Evolutionary conservation across 2,888 invertebrate genomes (phyloP), one percentile per base, ranked within the genome.

Genomic region (Rhagonycha lutea): DNA sequence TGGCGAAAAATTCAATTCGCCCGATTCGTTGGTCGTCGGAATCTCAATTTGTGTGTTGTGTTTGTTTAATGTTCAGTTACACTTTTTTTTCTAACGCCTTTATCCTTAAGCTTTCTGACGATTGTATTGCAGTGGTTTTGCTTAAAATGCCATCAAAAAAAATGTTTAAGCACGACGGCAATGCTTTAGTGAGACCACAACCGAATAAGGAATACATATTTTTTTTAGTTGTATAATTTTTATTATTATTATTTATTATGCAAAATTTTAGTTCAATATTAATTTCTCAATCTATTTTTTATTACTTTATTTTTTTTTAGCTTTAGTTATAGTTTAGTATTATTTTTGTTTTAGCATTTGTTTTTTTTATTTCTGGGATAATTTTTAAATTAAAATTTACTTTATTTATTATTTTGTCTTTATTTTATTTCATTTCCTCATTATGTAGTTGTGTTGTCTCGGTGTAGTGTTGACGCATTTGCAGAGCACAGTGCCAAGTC

Each of bases 41-140:
- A 78, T 80, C 80, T 81, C 79, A 78, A 79, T 83, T 82, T 81
- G 82, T 83, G 82, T 82, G 82, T 83, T 82, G 83, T 86, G 86
- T 87, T 86, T 87, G 85, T 86, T 87, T 79, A 77, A 85, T 86
- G 85, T 85, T 86, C 83, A 85, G 83, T 86, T 86, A 83, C 82
- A 83, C 82, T 80, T 80, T 84, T 18, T 82, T 83, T 83, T 84
- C 83, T 84, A 84, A 84, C 83, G 83, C 83, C 82, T 81, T 73
- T 78, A 73, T 75, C 75, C 75, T 75, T 75, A 82, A 84, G 84
- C 83, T 85, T 86, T 84, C 81, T 78, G 83, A 80, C 80, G 81
- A 83, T 82, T 84, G 82, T 84, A 78, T 80, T 80, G 77, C 79
- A 80, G 86, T 86, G 86, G 87, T 87, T 87, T 87, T 86, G 85